Evolutionary conservation across 2,113 vertebrate genomes (phyloP), one percentile per base, ranked within the genome.

Genomic region (Martes martes): DNA sequence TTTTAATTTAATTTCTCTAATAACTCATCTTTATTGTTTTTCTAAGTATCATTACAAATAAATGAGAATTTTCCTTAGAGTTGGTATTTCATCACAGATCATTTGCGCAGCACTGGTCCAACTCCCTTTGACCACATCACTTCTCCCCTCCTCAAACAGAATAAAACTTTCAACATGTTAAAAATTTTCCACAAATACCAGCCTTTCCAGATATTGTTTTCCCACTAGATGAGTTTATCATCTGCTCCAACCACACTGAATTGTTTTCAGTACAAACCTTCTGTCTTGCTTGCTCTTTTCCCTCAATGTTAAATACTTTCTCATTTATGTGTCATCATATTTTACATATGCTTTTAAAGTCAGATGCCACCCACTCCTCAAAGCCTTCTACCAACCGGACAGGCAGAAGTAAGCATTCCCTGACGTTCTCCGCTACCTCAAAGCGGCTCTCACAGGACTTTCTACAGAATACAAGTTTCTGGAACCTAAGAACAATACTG

Each of bases 1-100:
- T 45, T 73, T 83, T 69, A n/a, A 81, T 87, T 81, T 94, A 33
- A 81, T 82, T 87, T 94, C 94, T 76, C 88, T 67, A 78, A 36
- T 42, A 50, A 55, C 61, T 79, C 74, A 52, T n/a, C 69, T 78
- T 50, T 79, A 86, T 47, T 81, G 36, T 45, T 88, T 94, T 87
- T 33, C 19, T 50, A 92, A 89, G 26, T 50, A 96, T 50, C 55
- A 71, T 31, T 82, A 65, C 33, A 76, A 92, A 95, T 31, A 19
- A 73, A 74, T 7, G 28, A 18, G 59, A 96, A 59, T 45, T 31
- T 76, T 36, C 67, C n/a, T 69, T 69, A 36, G 55, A 73, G 39
- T n/a, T 73, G n/a, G 73, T 63, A 36, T 65, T 96, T 93, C 36
- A 74, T 55, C 87, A 73, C 45, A 80, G 28, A 63, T 80, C 52